phyloP scores from a whole-genome alignment of 1,140 invertebrate species.

The Reticulitermes speratus region DNA sequence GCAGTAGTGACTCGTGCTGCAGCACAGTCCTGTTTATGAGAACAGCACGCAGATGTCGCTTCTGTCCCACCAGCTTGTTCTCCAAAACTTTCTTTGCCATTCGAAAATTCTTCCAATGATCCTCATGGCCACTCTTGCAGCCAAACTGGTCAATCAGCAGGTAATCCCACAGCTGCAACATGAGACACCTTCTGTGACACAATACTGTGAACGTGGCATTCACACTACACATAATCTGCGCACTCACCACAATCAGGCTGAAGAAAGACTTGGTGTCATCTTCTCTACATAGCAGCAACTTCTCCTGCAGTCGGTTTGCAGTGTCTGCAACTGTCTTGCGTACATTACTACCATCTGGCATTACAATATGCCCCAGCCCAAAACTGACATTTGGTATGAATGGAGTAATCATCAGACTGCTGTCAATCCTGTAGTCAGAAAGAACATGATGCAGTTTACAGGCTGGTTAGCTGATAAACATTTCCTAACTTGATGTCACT shows the following conservation, averaged over 20 bases:
- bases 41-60: constrained; percentile 61
- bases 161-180: constrained; percentile 57
- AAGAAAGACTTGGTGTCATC: constrained; percentile 75
- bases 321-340: constrained; percentile 55
- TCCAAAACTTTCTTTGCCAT: constrained; percentile 60
- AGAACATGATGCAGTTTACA: neutral
- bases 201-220: neutral
- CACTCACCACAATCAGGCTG: constrained; percentile 55
- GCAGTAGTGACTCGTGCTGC: constrained; percentile 65
- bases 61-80: constrained; percentile 60
- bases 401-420: constrained; percentile 44
- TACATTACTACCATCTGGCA: constrained; percentile 64
- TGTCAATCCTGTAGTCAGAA: constrained; percentile 39
- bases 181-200: neutral
- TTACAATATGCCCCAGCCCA: constrained; percentile 46
- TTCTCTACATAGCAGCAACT: constrained; percentile 60
- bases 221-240: neutral
- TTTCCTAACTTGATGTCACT: too few species aligned
- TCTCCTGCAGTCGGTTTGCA: constrained; percentile 56
- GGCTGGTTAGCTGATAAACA: too few species aligned
- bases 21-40: constrained; percentile 63
- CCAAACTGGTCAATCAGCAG: constrained; percentile 58
- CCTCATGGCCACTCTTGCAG: constrained; percentile 53
- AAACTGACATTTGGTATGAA: constrained; percentile 49
- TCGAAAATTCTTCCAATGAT: constrained; percentile 59